Evolutionary conservation across 2,113 vertebrate species (phyloP).

Genomic region (Delphinapterus leucas): DNA sequence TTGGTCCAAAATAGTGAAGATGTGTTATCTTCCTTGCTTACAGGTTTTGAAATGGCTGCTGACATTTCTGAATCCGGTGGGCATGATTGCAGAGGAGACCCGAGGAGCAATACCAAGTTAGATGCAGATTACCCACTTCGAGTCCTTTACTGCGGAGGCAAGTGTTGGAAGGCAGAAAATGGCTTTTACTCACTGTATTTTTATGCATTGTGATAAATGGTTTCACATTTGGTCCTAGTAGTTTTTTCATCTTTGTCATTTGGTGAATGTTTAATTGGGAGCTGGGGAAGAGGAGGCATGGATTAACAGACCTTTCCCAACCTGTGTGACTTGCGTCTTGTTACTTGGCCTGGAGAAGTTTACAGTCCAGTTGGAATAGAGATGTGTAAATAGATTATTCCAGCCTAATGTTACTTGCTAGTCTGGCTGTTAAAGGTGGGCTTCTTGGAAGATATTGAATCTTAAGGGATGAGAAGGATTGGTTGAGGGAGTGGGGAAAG

Average conservation of each 20-base stretch:
- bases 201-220: background rate
- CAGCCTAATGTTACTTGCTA: background rate
- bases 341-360: background rate
- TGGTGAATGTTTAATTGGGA: background rate
- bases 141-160: conserved; percentile 98
- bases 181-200: background rate
- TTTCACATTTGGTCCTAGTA: background rate
- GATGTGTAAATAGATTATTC: background rate
- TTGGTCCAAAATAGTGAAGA: background rate
- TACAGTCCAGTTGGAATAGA: background rate
- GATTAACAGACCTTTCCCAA: background rate
- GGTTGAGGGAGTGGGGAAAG: background rate
- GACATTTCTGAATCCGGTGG: conserved; percentile 89
- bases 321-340: background rate
- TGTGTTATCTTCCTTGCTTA: background rate
- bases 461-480: background rate
- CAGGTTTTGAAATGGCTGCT: conserved; percentile 85
- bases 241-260: background rate
- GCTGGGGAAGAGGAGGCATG: background rate
- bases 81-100: conserved; percentile 88
- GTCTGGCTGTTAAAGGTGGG: background rate
- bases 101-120: conserved; percentile 75
- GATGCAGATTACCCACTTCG: conserved; percentile 91
- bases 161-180: conserved; percentile 54
- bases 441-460: background rate